phyloP scores from a whole-genome alignment of 2,797 vertebrate species.

The Smutsia gigantea region DNA sequence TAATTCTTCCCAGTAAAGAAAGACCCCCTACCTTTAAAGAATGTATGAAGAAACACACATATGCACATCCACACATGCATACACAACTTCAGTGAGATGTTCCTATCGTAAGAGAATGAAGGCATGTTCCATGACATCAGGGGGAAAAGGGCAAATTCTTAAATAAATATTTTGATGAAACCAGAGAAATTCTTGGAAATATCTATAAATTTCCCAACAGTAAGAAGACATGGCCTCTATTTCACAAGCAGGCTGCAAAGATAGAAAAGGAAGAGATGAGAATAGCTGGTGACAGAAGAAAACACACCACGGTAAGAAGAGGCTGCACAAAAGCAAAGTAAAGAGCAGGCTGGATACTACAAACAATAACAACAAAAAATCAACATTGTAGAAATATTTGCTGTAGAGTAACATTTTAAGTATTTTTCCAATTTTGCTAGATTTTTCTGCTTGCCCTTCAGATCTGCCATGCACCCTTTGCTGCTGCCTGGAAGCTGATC shows the following conservation, averaged over 20 bases:
- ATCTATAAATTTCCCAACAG: neutral
- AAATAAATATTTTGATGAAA: neutral
- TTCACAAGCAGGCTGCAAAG: neutral
- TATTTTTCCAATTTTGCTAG: neutral
- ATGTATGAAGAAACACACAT: neutral
- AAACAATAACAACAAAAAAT: neutral
- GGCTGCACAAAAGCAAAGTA: neutral
- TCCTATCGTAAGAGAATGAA: neutral
- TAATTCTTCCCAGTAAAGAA: neutral
- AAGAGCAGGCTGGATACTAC: neutral
- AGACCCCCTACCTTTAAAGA: neutral
- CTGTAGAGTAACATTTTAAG: neutral
- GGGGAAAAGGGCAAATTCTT: neutral
- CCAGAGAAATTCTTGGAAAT: neutral
- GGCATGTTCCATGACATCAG: neutral
- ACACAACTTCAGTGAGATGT: neutral
- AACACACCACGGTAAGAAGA: neutral
- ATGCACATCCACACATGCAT: neutral
- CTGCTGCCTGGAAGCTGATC: neutral
- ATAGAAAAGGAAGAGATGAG: neutral
- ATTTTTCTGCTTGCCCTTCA: neutral
- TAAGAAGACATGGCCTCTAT: neutral
- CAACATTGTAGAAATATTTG: neutral
- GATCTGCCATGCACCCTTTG: neutral
- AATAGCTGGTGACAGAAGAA: slow-evolving; percentile 8